Evolutionary conservation across 2,113 vertebrate genomes (phyloP).

Genomic region (Setophaga petechia): DNA sequence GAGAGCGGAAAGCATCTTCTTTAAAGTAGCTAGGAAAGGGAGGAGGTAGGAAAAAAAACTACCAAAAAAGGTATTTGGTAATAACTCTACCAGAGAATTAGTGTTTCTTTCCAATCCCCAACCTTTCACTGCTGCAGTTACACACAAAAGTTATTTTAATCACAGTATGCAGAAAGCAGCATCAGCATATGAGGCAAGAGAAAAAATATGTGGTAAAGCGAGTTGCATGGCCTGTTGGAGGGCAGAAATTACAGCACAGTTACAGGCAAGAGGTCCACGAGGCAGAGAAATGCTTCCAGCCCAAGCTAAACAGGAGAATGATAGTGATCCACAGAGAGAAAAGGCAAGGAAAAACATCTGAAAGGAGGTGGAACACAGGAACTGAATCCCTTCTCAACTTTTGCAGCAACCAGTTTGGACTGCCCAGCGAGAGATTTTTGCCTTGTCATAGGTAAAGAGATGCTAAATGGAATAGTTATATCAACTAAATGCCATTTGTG

Average conservation of each 20-base stretch:
- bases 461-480: not conserved
- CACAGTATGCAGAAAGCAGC: constrained; percentile 54
- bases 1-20: not conserved
- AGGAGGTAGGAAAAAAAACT: not conserved
- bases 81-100: not conserved
- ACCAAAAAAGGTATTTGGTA: not conserved
- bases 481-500: not conserved
- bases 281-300: not conserved
- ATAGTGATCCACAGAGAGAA: accelerated
- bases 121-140: constrained; percentile 25
- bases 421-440: not conserved
- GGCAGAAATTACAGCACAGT: not conserved
- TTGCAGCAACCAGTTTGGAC: not conserved
- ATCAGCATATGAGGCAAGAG: constrained; percentile 68
- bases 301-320: not conserved
- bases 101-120: constrained; percentile 13
- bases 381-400: not conserved
- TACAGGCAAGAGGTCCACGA: constrained; percentile 15
- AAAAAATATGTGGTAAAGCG: constrained; percentile 63
- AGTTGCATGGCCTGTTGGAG: constrained; percentile 24
- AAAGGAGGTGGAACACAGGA: not conserved
- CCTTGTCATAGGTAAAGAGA: not conserved
- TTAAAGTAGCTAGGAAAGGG: not conserved
- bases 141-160: constrained; percentile 62
- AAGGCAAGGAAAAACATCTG: not conserved